phyloP scores from a whole-genome alignment of 1,140 invertebrate species.

The Drosophila carrolli region DNA sequence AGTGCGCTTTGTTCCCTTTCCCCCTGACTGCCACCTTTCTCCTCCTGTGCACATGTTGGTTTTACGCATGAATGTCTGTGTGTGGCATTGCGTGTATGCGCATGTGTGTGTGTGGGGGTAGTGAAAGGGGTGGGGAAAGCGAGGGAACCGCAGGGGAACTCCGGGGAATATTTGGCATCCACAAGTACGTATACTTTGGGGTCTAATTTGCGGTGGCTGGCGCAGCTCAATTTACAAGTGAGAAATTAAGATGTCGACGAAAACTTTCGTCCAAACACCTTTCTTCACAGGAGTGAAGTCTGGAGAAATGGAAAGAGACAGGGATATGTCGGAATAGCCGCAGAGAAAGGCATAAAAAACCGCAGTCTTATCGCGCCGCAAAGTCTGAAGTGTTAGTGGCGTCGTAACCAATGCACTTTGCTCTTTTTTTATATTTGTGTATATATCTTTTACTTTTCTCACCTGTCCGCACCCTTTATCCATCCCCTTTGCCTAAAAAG shows the following conservation, averaged over 20 bases:
- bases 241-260: constrained; percentile 80
- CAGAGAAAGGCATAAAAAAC: constrained; percentile 34
- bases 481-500: neutral
- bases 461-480: constrained; percentile 4
- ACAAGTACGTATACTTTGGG: constrained; percentile 81
- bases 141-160: constrained; percentile 1
- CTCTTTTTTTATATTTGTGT: constrained; percentile 14
- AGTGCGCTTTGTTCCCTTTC: constrained; percentile 21
- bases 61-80: constrained; percentile 64
- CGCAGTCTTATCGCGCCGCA: constrained; percentile 63
- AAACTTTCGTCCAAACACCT: constrained; percentile 62
- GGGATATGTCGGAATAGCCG: neutral
- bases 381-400: constrained; percentile 68
- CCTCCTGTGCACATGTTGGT: constrained; percentile 47
- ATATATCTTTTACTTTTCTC: neutral
- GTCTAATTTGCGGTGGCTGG: constrained; percentile 80
- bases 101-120: neutral
- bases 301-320: too few species aligned
- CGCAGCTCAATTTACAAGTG: constrained; percentile 82
- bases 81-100: neutral
- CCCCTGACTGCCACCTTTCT: neutral
- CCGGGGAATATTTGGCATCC: constrained; percentile 69
- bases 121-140: neutral
- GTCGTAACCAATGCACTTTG: constrained; percentile 65
- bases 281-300: neutral